These are phyloP conservation scores for Capra hircus DNA, from an alignment of 2,113 vertebrate genomes.

Conservation along the genomic window DNA sequence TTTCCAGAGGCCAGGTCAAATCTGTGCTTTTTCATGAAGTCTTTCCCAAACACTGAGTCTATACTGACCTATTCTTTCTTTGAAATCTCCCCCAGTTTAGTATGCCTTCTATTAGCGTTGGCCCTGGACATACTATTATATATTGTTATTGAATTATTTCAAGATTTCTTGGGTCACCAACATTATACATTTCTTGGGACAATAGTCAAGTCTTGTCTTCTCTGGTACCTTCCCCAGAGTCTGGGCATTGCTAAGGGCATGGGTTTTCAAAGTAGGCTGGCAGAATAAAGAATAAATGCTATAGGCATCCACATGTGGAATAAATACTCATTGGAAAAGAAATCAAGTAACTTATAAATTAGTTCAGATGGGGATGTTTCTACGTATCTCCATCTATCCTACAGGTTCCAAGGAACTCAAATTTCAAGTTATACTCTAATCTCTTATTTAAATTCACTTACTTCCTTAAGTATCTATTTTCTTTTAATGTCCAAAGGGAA, in stretches of 20 bases:
- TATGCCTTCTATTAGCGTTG: not conserved
- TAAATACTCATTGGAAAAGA: not conserved
- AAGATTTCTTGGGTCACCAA: not conserved
- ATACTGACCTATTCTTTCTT: not conserved
- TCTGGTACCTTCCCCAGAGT: not conserved
- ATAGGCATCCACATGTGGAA: not conserved
- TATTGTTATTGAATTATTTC: not conserved
- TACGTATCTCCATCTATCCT: not conserved
- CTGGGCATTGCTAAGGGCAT: not conserved
- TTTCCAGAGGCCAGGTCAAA: not conserved
- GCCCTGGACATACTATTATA: not conserved
- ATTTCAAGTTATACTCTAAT: not conserved
- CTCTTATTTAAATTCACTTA: not conserved
- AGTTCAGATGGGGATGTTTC: not conserved
- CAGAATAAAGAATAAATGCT: not conserved
- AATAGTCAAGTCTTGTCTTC: not conserved
- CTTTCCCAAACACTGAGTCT: not conserved
- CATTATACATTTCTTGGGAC: not conserved
- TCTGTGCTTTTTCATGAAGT: not conserved
- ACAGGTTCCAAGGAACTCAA: not conserved
- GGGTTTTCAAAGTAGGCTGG: not conserved
- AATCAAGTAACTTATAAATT: not conserved
- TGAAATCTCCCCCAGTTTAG: not conserved
- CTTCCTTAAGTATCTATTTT: conserved; percentile 5
- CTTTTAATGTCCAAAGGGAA: not conserved